Evolutionary conservation across 1,140 invertebrate genomes (phyloP), one percentile per base, ranked within the genome.

Genomic region (Subanguina moxae): DNA sequence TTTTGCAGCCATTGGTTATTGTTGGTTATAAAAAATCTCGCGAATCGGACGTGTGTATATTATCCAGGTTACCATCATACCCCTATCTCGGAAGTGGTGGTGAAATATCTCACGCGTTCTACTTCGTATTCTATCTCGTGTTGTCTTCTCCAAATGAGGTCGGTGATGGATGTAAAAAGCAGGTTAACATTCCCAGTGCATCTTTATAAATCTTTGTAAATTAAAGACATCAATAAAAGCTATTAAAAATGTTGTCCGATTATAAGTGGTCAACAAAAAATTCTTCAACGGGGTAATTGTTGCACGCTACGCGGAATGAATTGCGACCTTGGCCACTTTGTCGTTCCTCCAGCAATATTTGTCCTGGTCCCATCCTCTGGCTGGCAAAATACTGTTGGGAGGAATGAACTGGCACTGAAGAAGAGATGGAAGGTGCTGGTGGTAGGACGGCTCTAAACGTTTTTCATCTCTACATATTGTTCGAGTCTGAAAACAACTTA

Each of bases 351-450:
- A 52, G 8, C n/a, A 52, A 7, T 52, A 25, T 25, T 52, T 19
- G 23, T 15, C 48, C n/a, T 19, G n/a, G 48, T 7, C n/a, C 48
- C 48, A 25, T 52, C 48, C 48, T 52, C 32, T 52, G 48, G 17
- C 23, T 52, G n/a, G 48, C 3, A 52, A 25, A 21, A 15, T 52
- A 52, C n/a, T 52, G 48, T 52, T 52, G 48, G 23, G n/a, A 5
- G 48, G 56, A 59, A 48, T 68, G 61, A 3, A 15, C 28, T 27
- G 56, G 61, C 0, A 11, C 45, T 15, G 45, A 43, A 5, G 66
- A 65, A 0, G 59, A 61, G 7, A 68, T 25, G 17, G 66, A 68
- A 68, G 66, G 66, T 3, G 61, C 66, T n/a, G 66, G 66, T 1
- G 66, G 66, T 38, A 68, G 46, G 21, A 68, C 15, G 15, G 66